These are phyloP conservation scores for Orbicella faveolata DNA, from an alignment of 64 coral and sea anemone genomes.

Conservation along the genomic window DNA sequence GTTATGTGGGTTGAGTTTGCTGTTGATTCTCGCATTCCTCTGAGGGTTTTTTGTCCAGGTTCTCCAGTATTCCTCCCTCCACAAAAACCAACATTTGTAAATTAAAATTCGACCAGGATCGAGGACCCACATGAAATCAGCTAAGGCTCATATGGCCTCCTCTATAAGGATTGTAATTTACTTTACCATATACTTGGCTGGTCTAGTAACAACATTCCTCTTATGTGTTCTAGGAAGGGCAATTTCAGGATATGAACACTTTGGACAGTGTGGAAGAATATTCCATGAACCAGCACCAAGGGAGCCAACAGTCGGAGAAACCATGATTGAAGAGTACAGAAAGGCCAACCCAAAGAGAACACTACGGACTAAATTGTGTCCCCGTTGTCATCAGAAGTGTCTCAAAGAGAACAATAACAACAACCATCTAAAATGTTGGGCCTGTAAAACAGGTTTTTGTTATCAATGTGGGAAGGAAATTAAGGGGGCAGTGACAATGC, in stretches of 20 bases:
- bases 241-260: constrained; percentile 82
- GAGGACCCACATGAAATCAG: too few species aligned
- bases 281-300: neutral
- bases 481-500: constrained; percentile 48
- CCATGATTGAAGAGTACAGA: constrained; percentile 47
- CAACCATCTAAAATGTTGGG: constrained; percentile 92
- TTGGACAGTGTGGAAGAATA: constrained; percentile 32
- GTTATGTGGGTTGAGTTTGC: too few species aligned
- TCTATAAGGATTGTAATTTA: neutral
- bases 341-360: constrained; percentile 25
- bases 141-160: too few species aligned
- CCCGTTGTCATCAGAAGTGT: constrained; percentile 81
- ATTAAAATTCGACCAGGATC: too few species aligned
- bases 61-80: too few species aligned
- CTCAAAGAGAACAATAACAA: constrained; percentile 79
- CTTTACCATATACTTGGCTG: neutral
- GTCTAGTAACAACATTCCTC: neutral
- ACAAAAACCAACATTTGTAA: too few species aligned
- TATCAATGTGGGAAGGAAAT: constrained; percentile 84
- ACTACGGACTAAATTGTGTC: constrained; percentile 57
- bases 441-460: constrained; percentile 92
- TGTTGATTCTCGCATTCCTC: too few species aligned
- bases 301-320: constrained; percentile 57
- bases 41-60: too few species aligned
- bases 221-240: constrained; percentile 49